Base-by-base conservation (phyloP, 1,140 invertebrate species). In the Cydia pomonella region DNA sequence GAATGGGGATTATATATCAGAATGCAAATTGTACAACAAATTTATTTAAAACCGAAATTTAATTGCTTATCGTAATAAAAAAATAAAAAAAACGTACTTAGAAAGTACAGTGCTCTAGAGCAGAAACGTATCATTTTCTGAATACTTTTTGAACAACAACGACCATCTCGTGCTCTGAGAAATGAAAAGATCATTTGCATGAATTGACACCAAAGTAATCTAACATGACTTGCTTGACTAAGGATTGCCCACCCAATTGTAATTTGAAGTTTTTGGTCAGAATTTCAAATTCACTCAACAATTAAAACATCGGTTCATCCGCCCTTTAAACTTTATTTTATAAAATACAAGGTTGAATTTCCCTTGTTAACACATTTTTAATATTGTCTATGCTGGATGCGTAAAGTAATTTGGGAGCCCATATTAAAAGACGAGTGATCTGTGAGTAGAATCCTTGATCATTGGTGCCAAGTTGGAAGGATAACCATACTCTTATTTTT, bases 371-470 rank as follows among this genome's bases (percentile, higher is more conserved):
- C 64, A 18, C 29, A 18, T 33, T 69, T 66, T 69, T 38, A 69
- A 69, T 41, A 69, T 69, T 69, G 27, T 69, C 64, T 69, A 69
- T 69, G 64, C 64, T 38, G 64, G 64, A 69, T 69, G 64, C 64
- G 64, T 69, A 33, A 69, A 69, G 64, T 69, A 69, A 69, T 69
- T 69, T 69, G 33, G 64, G 6, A 29, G 27, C 29, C 64, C 29
- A 69, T 69, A 69, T 69, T 69, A 69, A 69, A 69, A 69, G 64
- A 69, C 27, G 64, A 41, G 25, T 66, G 29, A 29, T 33, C 29
- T 69, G 64, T 69, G 64, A 69, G 27, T 69, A 12, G 64, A 69
- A 69, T 69, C 1, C n/a, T 69, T 69, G 64, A 69, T 69, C 33
- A 69, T 69, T 69, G 29, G 29, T 69, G 6, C 64, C 33, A 18